Conservation (phyloP, 1,140 invertebrate genomes). For the Drosophila ohnishii region DNA sequence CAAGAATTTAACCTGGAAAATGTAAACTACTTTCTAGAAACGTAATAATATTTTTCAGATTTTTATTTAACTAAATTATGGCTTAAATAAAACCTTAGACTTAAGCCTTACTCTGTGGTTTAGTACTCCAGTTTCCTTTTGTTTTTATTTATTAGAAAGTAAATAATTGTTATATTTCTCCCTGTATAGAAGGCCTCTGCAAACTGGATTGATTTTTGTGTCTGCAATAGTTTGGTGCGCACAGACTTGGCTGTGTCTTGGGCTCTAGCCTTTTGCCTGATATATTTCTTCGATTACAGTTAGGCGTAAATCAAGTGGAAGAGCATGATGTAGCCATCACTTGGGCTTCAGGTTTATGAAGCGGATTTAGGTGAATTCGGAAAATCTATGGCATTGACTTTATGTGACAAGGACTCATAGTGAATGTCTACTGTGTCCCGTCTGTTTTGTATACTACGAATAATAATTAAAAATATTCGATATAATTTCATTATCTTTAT, state of each 20-base stretch:
- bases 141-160: not conserved
- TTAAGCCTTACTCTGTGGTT: not conserved
- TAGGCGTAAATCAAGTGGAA: constrained; percentile 81
- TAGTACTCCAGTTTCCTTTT: not conserved
- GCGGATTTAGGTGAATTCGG: constrained; percentile 12
- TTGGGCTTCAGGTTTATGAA: constrained; percentile 8
- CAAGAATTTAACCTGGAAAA: fast-evolving
- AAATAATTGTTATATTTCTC: not conserved
- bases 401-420: constrained; percentile 44
- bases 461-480: not conserved
- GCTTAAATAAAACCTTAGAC: no score
- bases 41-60: fast-evolving
- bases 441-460: not conserved
- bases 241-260: constrained; percentile 39
- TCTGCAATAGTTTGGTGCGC: constrained; percentile 16
- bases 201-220: constrained; percentile 48
- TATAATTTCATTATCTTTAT: not conserved
- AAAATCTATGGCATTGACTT: constrained; percentile 41
- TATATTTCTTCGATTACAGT: constrained; percentile 80
- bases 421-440: constrained; percentile 1
- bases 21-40: fast-evolving
- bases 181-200: constrained; percentile 7
- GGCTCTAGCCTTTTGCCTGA: constrained; percentile 55
- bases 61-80: not conserved
- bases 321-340: constrained; percentile 76